Conservation (phyloP, 2,888 invertebrate genomes). For the Agriopis leucophaearia region DNA sequence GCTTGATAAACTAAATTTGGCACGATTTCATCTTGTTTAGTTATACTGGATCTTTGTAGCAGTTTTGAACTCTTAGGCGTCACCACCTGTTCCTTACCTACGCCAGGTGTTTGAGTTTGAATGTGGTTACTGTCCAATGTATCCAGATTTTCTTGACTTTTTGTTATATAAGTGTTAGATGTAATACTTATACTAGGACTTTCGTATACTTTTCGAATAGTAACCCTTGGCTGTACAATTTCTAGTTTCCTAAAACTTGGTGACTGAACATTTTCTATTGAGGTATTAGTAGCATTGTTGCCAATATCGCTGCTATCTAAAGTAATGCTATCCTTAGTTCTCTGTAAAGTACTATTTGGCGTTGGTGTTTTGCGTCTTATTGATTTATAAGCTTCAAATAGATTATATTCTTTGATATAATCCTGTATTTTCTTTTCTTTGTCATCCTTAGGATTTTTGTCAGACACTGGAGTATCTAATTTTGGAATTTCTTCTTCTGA, state of each 20-base stretch:
- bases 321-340: slow-evolving; percentile 21
- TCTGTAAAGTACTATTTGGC: slow-evolving; percentile 40
- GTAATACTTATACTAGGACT: slow-evolving; percentile 45
- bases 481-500: slow-evolving; percentile 31
- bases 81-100: slow-evolving; percentile 13
- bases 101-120: background rate
- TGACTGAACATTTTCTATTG: slow-evolving; percentile 27
- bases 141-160: slow-evolving; percentile 42
- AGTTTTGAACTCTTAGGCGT: slow-evolving; percentile 4
- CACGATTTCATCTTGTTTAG: slow-evolving; percentile 18
- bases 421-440: slow-evolving; percentile 42
- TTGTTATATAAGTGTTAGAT: slow-evolving; percentile 42
- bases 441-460: slow-evolving; percentile 29
- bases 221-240: slow-evolving; percentile 45
- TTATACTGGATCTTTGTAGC: slow-evolving; percentile 10
- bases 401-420: slow-evolving; percentile 47
- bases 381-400: slow-evolving; percentile 48
- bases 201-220: slow-evolving; percentile 46
- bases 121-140: background rate
- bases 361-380: slow-evolving; percentile 45
- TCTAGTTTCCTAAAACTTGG: slow-evolving; percentile 37
- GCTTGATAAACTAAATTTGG: slow-evolving; percentile 27
- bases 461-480: slow-evolving; percentile 28
- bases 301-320: slow-evolving; percentile 33
- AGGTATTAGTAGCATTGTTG: slow-evolving; percentile 24